Evolutionary conservation across 2,113 vertebrate genomes (phyloP).

Genomic region (Microtus ochrogaster): DNA sequence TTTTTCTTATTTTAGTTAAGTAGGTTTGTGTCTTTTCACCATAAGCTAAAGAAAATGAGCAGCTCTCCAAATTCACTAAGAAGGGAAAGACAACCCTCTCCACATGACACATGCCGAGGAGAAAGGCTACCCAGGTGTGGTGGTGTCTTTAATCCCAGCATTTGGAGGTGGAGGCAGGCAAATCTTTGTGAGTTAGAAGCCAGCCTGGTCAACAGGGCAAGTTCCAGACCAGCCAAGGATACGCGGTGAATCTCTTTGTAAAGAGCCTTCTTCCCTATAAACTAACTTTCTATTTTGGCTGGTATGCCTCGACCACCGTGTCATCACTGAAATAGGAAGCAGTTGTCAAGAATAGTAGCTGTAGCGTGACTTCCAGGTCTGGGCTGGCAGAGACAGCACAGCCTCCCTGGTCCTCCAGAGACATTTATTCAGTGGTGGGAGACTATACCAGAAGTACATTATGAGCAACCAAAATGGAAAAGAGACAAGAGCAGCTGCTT

Average conservation of each 20-base stretch:
- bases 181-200: background rate
- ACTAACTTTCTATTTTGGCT: slow-evolving; percentile 49
- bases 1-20: slow-evolving; percentile 36
- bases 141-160: background rate
- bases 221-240: background rate
- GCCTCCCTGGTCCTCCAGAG: background rate
- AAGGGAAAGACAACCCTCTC: background rate
- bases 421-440: background rate
- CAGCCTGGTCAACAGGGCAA: background rate
- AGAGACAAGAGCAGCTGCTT: background rate
- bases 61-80: background rate
- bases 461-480: slow-evolving; percentile 25
- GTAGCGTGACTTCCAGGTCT: slow-evolving; percentile 6
- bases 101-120: background rate
- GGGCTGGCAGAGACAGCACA: background rate
- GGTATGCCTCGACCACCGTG: background rate
- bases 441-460: background rate
- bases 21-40: slow-evolving; percentile 21
- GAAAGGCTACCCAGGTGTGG: background rate
- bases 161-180: background rate
- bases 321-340: slow-evolving; percentile 37
- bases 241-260: background rate
- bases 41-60: slow-evolving; percentile 41
- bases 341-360: background rate
- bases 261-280: slow-evolving; percentile 10